A percentile compares a stretch with the other conserved stretches of the same genome.
These are phyloP conservation scores for Enteromius mattozi DNA, from an alignment of 2,797 vertebrate genomes.

Conservation along the genomic window DNA sequence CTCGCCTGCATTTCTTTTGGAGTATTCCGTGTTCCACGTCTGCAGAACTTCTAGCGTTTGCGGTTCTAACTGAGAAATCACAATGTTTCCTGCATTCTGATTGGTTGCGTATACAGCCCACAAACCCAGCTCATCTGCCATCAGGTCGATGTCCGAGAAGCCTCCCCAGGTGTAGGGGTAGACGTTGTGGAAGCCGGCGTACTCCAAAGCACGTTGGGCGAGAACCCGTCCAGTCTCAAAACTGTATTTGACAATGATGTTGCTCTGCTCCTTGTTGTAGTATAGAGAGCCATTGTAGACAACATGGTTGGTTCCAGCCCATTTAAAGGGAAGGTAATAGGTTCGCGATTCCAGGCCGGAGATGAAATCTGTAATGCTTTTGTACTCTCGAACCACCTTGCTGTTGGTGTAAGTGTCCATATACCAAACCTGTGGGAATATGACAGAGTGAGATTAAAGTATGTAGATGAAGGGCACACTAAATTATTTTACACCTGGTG, in stretches of 20 bases:
- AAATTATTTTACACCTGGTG: not conserved
- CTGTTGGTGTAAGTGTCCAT: conserved; percentile 99
- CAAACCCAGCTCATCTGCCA: conserved; percentile 96
- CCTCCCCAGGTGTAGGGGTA: conserved; percentile 98
- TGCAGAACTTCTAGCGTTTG: conserved; percentile 91
- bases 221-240: conserved; percentile 90
- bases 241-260: conserved; percentile 97
- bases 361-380: conserved; percentile 90
- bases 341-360: conserved; percentile 91
- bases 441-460: conserved; percentile 10
- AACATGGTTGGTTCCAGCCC: conserved; percentile 97
- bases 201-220: conserved; percentile 92
- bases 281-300: conserved; percentile 97
- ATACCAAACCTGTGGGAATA: conserved; percentile 90
- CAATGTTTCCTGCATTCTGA: conserved; percentile 97
- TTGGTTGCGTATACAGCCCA: conserved; percentile 98
- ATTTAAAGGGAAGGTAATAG: conserved; percentile 97
- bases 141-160: conserved; percentile 96
- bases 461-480: not conserved
- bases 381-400: conserved; percentile 96
- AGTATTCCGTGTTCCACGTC: conserved; percentile 96
- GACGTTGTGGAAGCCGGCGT: conserved; percentile 96
- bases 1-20: conserved; percentile 95
- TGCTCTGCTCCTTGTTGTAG: conserved; percentile 99
- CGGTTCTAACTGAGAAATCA: conserved; percentile 92